A percentile compares a stretch with the other conserved stretches of the same genome.
Conservation (phyloP, 2,113 vertebrate species). For the Equus przewalskii region DNA sequence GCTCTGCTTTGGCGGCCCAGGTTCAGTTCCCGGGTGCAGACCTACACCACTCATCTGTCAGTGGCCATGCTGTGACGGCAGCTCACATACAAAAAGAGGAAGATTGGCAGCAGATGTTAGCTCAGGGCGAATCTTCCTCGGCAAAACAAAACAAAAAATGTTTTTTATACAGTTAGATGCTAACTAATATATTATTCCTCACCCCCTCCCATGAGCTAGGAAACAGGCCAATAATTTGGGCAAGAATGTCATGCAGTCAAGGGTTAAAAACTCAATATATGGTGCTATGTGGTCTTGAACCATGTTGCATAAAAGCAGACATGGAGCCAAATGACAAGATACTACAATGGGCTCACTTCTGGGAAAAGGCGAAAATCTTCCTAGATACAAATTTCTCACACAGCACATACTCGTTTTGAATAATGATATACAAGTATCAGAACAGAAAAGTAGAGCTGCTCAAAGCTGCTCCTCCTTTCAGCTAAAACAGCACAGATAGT, state of each 20-base stretch:
- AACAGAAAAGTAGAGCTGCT: neutral
- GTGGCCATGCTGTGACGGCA: no score
- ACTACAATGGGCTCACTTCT: neutral
- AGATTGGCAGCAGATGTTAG: no score
- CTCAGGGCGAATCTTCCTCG: no score
- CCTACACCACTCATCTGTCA: no score
- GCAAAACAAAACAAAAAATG: neutral
- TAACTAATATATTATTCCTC: neutral
- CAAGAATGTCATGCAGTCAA: neutral
- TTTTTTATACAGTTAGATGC: neutral
- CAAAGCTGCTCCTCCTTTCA: constrained; percentile 36
- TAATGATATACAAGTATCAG: no score
- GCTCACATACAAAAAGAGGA: no score
- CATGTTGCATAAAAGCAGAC: neutral
- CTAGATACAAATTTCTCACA: neutral
- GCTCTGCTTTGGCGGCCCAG: no score
- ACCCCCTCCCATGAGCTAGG: neutral
- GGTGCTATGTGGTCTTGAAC: neutral
- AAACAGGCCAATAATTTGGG: neutral
- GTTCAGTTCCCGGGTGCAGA: no score
- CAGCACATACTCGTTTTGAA: neutral
- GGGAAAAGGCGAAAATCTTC: neutral
- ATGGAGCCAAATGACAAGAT: neutral
- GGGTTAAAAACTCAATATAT: neutral
- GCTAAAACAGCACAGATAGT: neutral